phyloP scores from a whole-genome alignment of 2,113 vertebrate genomes.

The Struthidea cinerea region DNA sequence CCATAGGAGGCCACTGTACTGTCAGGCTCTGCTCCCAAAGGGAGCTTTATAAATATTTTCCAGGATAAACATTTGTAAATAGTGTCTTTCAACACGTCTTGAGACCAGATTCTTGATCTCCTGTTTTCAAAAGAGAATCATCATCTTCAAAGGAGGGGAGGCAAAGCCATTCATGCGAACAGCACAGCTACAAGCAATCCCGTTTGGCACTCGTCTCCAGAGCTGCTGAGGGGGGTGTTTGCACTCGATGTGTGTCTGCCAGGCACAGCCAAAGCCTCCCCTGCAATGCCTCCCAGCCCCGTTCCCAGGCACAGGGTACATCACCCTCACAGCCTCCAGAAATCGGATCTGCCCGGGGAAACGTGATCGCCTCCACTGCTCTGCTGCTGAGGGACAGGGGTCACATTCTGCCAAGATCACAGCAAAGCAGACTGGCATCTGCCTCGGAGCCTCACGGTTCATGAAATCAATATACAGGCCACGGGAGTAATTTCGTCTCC shows the following conservation, averaged over 20 bases:
- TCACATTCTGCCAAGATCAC: conserved; percentile 28
- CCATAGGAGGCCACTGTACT: background rate
- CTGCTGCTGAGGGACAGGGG: background rate
- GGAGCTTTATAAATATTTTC: background rate
- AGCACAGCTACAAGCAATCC: background rate
- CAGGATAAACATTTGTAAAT: conserved; percentile 33
- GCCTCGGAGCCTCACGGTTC: background rate
- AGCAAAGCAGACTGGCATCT: background rate
- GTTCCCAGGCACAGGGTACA: background rate
- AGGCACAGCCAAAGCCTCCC: background rate
- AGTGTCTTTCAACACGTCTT: background rate
- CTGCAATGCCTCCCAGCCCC: background rate
- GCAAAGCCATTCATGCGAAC: background rate
- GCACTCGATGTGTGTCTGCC: background rate
- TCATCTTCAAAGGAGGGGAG: background rate
- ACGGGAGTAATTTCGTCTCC: background rate
- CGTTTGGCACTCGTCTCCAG: background rate
- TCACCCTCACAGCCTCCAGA: background rate
- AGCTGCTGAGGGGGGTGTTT: background rate
- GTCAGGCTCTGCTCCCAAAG: background rate
- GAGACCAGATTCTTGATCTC: background rate
- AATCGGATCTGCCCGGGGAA: background rate
- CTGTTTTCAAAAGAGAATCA: background rate
- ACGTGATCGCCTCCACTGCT: background rate
- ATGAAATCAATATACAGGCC: background rate